A percentile compares a stretch with the other conserved stretches of the same genome.
Conservation (phyloP, 2,888 invertebrate genomes). For the Leptopilina myrica region DNA sequence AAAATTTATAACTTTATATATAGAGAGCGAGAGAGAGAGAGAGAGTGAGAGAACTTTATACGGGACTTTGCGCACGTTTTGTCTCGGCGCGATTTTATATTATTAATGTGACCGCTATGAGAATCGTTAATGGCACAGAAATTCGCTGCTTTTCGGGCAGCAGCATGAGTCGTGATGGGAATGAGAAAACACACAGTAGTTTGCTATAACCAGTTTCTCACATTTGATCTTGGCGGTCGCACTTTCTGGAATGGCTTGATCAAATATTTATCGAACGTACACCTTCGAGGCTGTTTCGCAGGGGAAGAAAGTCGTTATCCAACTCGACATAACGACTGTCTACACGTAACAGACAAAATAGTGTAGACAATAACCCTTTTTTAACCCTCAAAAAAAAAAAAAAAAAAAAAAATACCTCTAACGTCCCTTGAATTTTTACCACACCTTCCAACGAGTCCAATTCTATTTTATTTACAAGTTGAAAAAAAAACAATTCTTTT, state of each 20-base stretch:
- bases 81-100: conserved; percentile 1
- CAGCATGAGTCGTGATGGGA: conserved; percentile 3
- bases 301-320: conserved; percentile 5
- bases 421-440: not conserved
- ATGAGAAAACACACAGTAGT: conserved; percentile 2
- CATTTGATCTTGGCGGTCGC: conserved; percentile 34
- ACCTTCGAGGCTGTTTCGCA: conserved; percentile 20
- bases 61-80: conserved; percentile 7
- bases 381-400: not conserved
- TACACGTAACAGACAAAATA: not conserved
- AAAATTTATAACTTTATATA: not conserved
- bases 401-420: not conserved
- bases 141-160: conserved; percentile 3
- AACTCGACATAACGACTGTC: not conserved
- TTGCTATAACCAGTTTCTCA: conserved; percentile 26
- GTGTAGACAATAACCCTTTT: not conserved
- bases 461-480: not conserved
- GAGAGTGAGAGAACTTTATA: not conserved
- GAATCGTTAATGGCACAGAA: conserved; percentile 34
- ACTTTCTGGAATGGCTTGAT: conserved; percentile 31
- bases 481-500: too few species aligned
- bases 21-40: too few species aligned
- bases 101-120: conserved; percentile 36
- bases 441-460: not conserved
- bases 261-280: conserved; percentile 32